Evolutionary conservation across 2,888 invertebrate species (phyloP).

Genomic region (Dromius quadrimaculatus): DNA sequence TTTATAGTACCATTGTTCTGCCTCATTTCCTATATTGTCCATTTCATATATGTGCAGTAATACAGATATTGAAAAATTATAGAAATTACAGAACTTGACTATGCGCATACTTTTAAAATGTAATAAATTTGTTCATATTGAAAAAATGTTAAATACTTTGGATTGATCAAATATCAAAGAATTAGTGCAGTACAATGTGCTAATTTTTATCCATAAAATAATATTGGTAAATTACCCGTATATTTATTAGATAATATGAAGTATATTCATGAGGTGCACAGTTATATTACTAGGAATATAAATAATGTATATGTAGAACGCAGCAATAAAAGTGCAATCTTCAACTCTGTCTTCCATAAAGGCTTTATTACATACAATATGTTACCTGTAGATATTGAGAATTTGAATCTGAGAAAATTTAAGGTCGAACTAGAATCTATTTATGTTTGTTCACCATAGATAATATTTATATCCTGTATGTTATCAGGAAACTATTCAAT

Average conservation of each 20-base stretch:
- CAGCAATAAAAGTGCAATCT: too few species aligned
- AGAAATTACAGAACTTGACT: too few species aligned
- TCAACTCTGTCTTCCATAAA: slow-evolving; percentile 13
- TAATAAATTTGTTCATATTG: not conserved
- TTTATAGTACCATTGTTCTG: too few species aligned
- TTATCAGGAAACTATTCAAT: too few species aligned
- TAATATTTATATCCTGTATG: too few species aligned
- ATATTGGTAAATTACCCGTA: too few species aligned
- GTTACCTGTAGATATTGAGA: too few species aligned
- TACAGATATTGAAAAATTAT: too few species aligned
- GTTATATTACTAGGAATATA: not conserved
- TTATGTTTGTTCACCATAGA: too few species aligned
- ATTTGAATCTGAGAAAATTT: too few species aligned
- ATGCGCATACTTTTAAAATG: not conserved
- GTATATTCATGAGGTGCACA: not conserved
- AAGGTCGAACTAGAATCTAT: too few species aligned
- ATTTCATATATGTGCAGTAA: not conserved
- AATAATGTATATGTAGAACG: too few species aligned
- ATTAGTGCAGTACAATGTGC: not conserved
- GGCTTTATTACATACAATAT: not conserved
- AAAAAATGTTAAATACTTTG: not conserved
- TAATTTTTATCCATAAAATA: not conserved
- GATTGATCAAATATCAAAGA: not conserved
- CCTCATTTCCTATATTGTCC: not conserved
- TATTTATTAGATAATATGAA: not conserved